Evolutionary conservation across 2,888 invertebrate species (phyloP), one percentile per base, ranked within the genome.

Genomic region (Temnothorax ravouxi): DNA sequence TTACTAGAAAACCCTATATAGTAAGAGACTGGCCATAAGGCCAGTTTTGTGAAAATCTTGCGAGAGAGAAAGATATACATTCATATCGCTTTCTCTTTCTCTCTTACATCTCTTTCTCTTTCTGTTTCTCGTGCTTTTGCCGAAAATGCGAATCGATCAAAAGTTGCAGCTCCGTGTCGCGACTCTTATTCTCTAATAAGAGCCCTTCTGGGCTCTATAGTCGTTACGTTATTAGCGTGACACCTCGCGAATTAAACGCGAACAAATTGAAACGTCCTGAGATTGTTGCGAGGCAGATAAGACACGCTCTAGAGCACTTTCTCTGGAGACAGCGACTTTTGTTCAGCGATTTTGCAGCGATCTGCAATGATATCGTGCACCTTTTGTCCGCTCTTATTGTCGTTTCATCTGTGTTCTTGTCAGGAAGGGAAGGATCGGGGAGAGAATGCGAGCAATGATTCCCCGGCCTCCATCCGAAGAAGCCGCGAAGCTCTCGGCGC

Each of bases 301-400:
- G 69, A 75, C 29, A 61, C 59, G 66, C 61, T 83, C 44, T 29
- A 21, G 44, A 69, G 38, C 4, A n/a, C 34, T 61, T 77, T 44
- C 52, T 44, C 69, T 66, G 18, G 69, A 66, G 83, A 62, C 59
- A 18, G 5, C 25, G 18, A 44, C 29, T 67, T 61, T 74, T 44
- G 44, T 56, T 69, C 59, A 50, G 34, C 72, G 69, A 82, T 34
- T 21, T 66, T 69, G 50, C 76, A 54, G 66, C 71, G 83, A 61
- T 74, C 72, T 50, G 75, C 80, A 84, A 86, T 79, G 77, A 83
- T 77, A 75, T 52, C 72, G 50, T 25, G 59, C 61, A 29, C 29
- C 77, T 77, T 69, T 79, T 83, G 83, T 83, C 66, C 52, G 64
- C 52, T 44, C 62, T 84, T 75, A 82, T 84, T 82, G 62, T 56